Evolutionary conservation across 2,113 vertebrate species (phyloP).

Genomic region (Rafetus swinhoei): DNA sequence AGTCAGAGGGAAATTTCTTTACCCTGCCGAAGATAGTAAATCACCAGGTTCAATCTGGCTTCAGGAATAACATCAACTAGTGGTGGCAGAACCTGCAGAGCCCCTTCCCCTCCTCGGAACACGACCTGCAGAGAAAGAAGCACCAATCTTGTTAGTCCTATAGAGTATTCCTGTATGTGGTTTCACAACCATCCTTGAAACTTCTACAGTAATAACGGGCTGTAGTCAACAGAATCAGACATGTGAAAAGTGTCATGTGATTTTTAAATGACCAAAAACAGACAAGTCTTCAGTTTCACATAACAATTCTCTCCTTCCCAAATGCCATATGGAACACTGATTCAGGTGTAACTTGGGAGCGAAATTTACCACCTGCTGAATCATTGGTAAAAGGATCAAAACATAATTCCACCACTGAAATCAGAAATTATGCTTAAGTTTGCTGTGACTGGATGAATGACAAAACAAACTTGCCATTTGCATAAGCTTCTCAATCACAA

Average conservation of each 20-base stretch:
- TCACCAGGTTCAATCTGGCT: constrained; percentile 95
- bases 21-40: constrained; percentile 98
- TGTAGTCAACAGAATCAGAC: neutral
- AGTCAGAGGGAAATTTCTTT: constrained; percentile 27
- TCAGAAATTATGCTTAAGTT: neutral
- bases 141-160: neutral
- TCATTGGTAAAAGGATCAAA: neutral
- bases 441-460: neutral
- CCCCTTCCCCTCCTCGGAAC: constrained; percentile 94
- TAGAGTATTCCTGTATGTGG: neutral
- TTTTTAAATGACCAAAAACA: neutral
- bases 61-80: constrained; percentile 97
- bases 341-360: neutral
- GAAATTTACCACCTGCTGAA: neutral
- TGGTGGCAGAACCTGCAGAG: constrained; percentile 93
- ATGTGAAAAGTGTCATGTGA: constrained; percentile 6
- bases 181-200: constrained; percentile 12
- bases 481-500: neutral
- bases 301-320: neutral
- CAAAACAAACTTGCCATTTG: neutral
- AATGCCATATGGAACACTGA: neutral
- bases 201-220: neutral
- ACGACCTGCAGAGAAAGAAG: constrained; percentile 86
- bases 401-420: neutral
- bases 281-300: neutral